A percentile compares a stretch with the other conserved stretches of the same genome.
phyloP scores from a whole-genome alignment of 2,797 vertebrate genomes.

The Eutrigla gurnardus region DNA sequence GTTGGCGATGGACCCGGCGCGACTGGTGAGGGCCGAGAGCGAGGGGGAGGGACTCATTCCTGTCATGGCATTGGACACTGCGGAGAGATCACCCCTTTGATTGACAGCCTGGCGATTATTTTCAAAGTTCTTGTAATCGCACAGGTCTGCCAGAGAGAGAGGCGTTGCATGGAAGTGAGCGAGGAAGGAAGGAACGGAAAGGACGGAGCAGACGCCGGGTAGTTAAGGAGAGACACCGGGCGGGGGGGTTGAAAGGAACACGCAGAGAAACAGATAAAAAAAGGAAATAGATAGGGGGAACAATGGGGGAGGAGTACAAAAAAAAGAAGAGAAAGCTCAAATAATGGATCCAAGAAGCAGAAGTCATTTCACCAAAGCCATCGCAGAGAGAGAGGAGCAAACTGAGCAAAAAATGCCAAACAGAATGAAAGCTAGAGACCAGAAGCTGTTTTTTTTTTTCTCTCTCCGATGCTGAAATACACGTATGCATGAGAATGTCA shows the following conservation, averaged over 20 bases:
- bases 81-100: slow-evolving; percentile 97
- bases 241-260: slow-evolving; percentile 65
- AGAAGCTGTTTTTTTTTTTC: slow-evolving; percentile 14
- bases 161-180: slow-evolving; percentile 67
- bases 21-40: slow-evolving; percentile 93
- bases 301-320: slow-evolving; percentile 71
- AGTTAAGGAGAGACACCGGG: slow-evolving; percentile 69
- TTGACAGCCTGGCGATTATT: slow-evolving; percentile 89
- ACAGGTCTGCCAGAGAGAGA: slow-evolving; percentile 90
- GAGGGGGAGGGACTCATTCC: slow-evolving; percentile 98
- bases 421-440: slow-evolving; percentile 37
- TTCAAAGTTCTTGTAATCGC: slow-evolving; percentile 92
- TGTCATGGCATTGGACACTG: slow-evolving; percentile 97
- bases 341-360: slow-evolving; percentile 73
- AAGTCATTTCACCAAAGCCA: slow-evolving; percentile 68
- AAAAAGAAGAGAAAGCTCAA: slow-evolving; percentile 78
- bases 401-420: slow-evolving; percentile 47
- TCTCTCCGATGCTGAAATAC: slow-evolving; percentile 47
- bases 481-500: slow-evolving; percentile 58
- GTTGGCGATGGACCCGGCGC: slow-evolving; percentile 92
- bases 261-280: slow-evolving; percentile 59
- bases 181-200: slow-evolving; percentile 58
- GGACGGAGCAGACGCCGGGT: slow-evolving; percentile 74
- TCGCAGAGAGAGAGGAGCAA: slow-evolving; percentile 63
- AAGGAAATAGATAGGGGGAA: slow-evolving; percentile 55